Conservation (phyloP, 2,888 invertebrate species). For the Sturmia bella region DNA sequence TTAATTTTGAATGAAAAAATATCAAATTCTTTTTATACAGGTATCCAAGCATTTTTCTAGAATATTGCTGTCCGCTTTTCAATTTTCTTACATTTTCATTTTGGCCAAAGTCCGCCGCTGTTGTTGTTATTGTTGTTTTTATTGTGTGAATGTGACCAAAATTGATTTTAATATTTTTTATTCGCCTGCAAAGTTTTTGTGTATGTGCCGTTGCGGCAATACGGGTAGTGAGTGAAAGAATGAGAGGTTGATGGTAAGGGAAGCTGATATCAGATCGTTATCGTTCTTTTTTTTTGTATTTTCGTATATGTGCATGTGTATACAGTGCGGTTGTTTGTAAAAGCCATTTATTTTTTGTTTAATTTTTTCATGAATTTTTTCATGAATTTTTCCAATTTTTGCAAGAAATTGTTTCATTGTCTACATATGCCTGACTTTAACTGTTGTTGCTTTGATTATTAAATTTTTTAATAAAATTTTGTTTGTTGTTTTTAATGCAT, state of each 20-base stretch:
- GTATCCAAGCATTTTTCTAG: slow-evolving; percentile 9
- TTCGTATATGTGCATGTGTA: background rate
- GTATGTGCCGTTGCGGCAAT: background rate
- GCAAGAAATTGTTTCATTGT: slow-evolving; percentile 63
- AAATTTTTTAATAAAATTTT: background rate
- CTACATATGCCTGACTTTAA: slow-evolving; percentile 40
- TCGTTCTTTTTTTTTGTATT: background rate
- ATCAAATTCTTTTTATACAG: slow-evolving; percentile 12
- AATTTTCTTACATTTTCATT: slow-evolving; percentile 10
- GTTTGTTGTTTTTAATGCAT: background rate
- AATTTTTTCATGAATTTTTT: slow-evolving; percentile 43
- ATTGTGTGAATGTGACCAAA: slow-evolving; percentile 63
- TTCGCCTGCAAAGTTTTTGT: background rate
- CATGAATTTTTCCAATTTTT: slow-evolving; percentile 62
- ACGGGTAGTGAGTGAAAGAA: background rate
- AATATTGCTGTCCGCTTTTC: slow-evolving; percentile 3
- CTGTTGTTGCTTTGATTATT: slow-evolving; percentile 7
- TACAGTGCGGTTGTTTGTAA: slow-evolving; percentile 3
- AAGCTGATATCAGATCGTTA: background rate
- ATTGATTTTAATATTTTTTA: slow-evolving; percentile 60
- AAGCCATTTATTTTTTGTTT: slow-evolving; percentile 16
- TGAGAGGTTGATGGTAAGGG: background rate
- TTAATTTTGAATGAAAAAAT: slow-evolving; percentile 46
- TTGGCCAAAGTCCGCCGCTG: slow-evolving; percentile 14
- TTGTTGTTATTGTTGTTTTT: slow-evolving; percentile 18